Conservation (phyloP, 2,888 invertebrate genomes). For the Drosophila bunnanda region DNA sequence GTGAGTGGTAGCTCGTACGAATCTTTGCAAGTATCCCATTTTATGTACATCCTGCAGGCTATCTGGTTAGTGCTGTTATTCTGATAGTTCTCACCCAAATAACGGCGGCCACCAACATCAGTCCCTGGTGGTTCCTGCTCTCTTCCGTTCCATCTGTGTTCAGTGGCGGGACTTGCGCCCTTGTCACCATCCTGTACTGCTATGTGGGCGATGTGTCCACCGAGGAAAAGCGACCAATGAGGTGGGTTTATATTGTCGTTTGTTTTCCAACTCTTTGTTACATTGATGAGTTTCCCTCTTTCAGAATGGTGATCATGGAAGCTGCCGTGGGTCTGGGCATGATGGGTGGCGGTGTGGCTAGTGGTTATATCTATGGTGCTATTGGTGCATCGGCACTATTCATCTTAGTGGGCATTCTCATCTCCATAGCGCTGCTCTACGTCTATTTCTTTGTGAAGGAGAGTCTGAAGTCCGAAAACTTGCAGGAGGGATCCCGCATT, state of each 20-base stretch:
- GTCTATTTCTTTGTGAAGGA: slow-evolving; percentile 81
- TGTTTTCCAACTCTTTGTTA: not conserved
- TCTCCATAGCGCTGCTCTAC: slow-evolving; percentile 75
- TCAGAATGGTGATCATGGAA: slow-evolving; percentile 88
- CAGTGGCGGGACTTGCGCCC: slow-evolving; percentile 87
- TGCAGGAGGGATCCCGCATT: slow-evolving; percentile 74
- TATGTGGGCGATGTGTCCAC: slow-evolving; percentile 89
- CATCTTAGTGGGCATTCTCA: slow-evolving; percentile 64
- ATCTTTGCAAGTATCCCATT: not conserved
- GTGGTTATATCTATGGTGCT: slow-evolving; percentile 86
- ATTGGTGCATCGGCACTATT: slow-evolving; percentile 79
- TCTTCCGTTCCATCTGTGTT: slow-evolving; percentile 87
- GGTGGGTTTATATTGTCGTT: slow-evolving; percentile 56
- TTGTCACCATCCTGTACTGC: slow-evolving; percentile 88
- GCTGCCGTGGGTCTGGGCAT: slow-evolving; percentile 87
- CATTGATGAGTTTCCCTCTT: slow-evolving; percentile 38
- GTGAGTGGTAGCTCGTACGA: slow-evolving; percentile 18
- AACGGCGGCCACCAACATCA: slow-evolving; percentile 67
- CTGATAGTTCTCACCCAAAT: slow-evolving; percentile 72
- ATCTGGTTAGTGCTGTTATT: slow-evolving; percentile 71
- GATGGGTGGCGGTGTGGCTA: slow-evolving; percentile 87
- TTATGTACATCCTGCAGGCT: slow-evolving; percentile 65
- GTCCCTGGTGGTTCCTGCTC: slow-evolving; percentile 85
- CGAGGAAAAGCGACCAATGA: slow-evolving; percentile 84
- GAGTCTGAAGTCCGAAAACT: slow-evolving; percentile 75